Evolutionary conservation across 2,888 invertebrate genomes (phyloP).

Genomic region (Pseudoips prasinana): DNA sequence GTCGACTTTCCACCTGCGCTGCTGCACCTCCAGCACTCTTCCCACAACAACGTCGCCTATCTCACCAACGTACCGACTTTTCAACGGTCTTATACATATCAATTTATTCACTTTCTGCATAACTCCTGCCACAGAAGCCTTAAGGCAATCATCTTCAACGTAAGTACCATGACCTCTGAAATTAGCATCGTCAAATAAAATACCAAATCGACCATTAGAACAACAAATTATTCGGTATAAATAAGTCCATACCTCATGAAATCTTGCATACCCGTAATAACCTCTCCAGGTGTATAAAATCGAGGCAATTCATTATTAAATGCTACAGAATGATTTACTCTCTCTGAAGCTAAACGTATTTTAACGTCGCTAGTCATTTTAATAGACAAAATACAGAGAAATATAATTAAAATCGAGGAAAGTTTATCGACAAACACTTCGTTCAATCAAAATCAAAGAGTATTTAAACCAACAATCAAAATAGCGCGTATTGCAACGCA

Average conservation of each 20-base stretch:
- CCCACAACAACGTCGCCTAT: conserved; percentile 99
- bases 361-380: conserved; percentile 81
- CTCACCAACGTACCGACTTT: conserved; percentile 95
- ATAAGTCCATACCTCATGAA: conserved; percentile 87
- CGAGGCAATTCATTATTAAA: conserved; percentile 82
- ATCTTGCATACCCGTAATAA: conserved; percentile 90
- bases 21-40: conserved; percentile 95
- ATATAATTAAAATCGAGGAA: too few relatives aligned
- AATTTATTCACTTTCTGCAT: conserved; percentile 97
- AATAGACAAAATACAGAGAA: neutral
- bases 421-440: too few relatives aligned
- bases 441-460: too few relatives aligned
- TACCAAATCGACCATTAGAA: too few relatives aligned
- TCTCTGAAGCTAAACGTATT: conserved; percentile 84
- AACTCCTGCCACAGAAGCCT: conserved; percentile 96
- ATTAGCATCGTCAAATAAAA: too few relatives aligned
- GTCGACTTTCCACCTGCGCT: conserved; percentile 97
- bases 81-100: conserved; percentile 94
- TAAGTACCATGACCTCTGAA: conserved; percentile 98
- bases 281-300: conserved; percentile 93
- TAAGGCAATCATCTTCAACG: conserved; percentile 89
- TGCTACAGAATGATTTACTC: conserved; percentile 83
- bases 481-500: too few relatives aligned
- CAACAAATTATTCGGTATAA: neutral
- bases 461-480: too few relatives aligned